Percentiles rank a stretch among this genome's conserved stretches.
Conservation (phyloP, 2,888 invertebrate genomes). For the Pollenia angustigena region DNA sequence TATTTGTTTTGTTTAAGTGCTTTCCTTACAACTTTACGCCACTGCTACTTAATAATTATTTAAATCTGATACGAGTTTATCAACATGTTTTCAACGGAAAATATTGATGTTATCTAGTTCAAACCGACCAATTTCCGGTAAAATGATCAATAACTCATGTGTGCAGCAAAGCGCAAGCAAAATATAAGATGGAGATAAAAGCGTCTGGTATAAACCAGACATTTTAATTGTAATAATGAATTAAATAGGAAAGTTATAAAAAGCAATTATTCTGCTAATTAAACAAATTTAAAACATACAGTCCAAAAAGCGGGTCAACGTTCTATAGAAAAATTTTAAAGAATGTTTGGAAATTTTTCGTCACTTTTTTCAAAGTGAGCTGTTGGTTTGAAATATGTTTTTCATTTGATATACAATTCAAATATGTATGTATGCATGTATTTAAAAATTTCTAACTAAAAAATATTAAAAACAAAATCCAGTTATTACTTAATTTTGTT, state of each 20-base stretch:
- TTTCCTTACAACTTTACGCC: too few relatives aligned
- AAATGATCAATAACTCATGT: not conserved
- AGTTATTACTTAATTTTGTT: slow-evolving; percentile 50
- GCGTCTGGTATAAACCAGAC: slow-evolving; percentile 11
- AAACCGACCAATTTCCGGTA: slow-evolving; percentile 23
- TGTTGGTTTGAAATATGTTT: not conserved
- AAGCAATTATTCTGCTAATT: not conserved
- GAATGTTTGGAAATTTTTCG: too few relatives aligned
- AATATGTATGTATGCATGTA: not conserved
- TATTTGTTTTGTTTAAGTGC: too few relatives aligned
- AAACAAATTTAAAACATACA: not conserved
- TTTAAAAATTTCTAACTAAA: not conserved
- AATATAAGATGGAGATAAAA: slow-evolving; percentile 4
- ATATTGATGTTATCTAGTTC: slow-evolving; percentile 49
- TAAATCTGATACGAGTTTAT: not conserved
- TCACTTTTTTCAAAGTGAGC: too few relatives aligned
- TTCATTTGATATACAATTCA: not conserved
- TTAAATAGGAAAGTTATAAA: not conserved
- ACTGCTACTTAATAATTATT: too few relatives aligned
- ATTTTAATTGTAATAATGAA: not conserved
- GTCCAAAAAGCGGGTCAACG: not conserved
- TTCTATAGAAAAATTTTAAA: not conserved
- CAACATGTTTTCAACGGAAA: slow-evolving; percentile 5
- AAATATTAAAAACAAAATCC: slow-evolving; percentile 24
- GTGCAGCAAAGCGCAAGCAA: not conserved